These are phyloP conservation scores for Rhopalosiphum nymphaeae DNA, from an alignment of 2,888 invertebrate species.

Conservation along the genomic window DNA sequence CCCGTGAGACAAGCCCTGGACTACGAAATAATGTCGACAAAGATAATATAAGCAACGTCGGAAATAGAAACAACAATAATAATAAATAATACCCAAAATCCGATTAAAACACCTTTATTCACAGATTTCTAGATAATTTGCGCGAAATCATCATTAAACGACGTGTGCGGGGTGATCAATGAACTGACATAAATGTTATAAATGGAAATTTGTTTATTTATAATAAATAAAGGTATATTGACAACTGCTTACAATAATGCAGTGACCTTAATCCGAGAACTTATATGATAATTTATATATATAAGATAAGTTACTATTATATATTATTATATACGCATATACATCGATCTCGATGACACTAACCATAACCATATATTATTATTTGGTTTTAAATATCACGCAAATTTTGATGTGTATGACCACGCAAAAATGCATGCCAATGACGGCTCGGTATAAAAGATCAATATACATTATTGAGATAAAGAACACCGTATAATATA, in stretches of 20 bases:
- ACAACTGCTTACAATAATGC: not conserved
- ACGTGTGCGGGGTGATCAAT: not conserved
- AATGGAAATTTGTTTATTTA: slow-evolving; percentile 16
- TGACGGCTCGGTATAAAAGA: not conserved
- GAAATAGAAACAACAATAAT: not conserved
- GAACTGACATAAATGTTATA: not conserved
- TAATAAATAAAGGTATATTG: not conserved
- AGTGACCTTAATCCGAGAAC: slow-evolving; percentile 24
- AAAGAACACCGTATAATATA: slow-evolving; percentile 7
- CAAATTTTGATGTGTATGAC: slow-evolving; percentile 1
- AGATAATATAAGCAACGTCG: not conserved
- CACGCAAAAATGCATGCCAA: not conserved
- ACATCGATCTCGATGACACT: not conserved
- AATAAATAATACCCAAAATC: not conserved
- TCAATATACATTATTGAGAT: not conserved
- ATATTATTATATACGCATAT: not conserved
- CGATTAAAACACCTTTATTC: not conserved
- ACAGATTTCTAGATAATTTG: not conserved
- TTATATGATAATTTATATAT: not conserved
- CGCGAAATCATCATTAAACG: slow-evolving; percentile 6
- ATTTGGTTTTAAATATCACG: not conserved
- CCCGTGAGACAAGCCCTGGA: not conserved
- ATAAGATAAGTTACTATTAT: not conserved
- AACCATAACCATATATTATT: not conserved
- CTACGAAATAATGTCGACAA: not conserved